A percentile compares a stretch with the other conserved stretches of the same genome.
Conservation (phyloP, 1,140 invertebrate species). For the Hermetia illucens region DNA sequence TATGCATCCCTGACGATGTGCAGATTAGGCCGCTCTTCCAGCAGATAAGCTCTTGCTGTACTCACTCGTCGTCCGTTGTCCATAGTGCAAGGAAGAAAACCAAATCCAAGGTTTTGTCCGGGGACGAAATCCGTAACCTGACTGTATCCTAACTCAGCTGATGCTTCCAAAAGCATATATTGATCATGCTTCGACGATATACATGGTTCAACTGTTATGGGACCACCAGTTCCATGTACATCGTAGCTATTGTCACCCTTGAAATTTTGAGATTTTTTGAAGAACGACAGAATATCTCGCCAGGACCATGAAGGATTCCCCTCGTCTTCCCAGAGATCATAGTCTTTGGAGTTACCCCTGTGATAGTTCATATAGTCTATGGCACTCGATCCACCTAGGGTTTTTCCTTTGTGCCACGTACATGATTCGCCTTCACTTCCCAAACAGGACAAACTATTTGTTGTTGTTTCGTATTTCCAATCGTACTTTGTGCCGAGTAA, state of each 20-base stretch:
- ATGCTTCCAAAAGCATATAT: background rate
- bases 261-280: constrained; percentile 11
- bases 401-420: constrained; percentile 48
- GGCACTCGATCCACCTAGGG: constrained; percentile 58
- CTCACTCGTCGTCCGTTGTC: constrained; percentile 69
- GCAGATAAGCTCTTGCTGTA: constrained; percentile 60
- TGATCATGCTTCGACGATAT: background rate
- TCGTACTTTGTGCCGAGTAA: constrained; percentile 39
- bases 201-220: constrained; percentile 14
- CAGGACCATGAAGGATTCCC: constrained; percentile 32
- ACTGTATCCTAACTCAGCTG: constrained; percentile 13
- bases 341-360: constrained; percentile 19
- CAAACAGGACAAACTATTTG: constrained; percentile 25
- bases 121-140: constrained; percentile 61
- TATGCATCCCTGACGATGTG: constrained; percentile 58
- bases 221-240: constrained; percentile 19
- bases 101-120: constrained; percentile 51
- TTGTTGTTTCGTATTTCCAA: constrained; percentile 48
- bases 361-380: constrained; percentile 61
- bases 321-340: constrained; percentile 43
- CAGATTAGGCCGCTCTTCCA: constrained; percentile 49
- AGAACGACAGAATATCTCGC: constrained; percentile 18
- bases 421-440: constrained; percentile 33
- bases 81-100: constrained; percentile 68
- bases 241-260: constrained; percentile 21